Percentiles rank a stretch among this genome's conserved stretches.
Evolutionary conservation across 2,113 vertebrate species (phyloP).

Genomic region (Sinocyclocheilus anophthalmus): DNA sequence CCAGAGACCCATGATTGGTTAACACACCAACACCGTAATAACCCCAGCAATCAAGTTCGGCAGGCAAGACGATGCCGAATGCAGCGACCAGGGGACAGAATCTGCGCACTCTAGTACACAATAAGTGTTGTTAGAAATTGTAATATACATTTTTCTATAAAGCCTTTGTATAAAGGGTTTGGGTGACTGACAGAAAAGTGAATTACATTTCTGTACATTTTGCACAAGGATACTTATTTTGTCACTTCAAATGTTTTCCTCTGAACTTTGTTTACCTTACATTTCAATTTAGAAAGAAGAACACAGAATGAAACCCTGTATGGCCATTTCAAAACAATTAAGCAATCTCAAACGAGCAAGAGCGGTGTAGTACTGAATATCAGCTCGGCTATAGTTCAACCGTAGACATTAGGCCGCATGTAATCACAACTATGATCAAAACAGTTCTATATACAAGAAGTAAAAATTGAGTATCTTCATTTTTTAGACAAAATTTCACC

Average conservation of each 20-base stretch:
- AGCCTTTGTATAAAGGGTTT: not conserved
- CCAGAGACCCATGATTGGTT: too few relatives aligned
- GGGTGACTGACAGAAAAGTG: not conserved
- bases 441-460: not conserved
- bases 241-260: not conserved
- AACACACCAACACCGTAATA: too few relatives aligned
- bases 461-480: not conserved
- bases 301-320: not conserved
- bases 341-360: not conserved
- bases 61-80: too few relatives aligned
- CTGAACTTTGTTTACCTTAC: not conserved
- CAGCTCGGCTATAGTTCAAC: not conserved
- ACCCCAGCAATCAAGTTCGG: too few relatives aligned
- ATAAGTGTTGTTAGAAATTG: slow-evolving; percentile 14
- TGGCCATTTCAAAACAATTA: not conserved
- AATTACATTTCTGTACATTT: slow-evolving; percentile 13
- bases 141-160: slow-evolving; percentile 1
- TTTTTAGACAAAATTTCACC: not conserved
- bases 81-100: too few relatives aligned
- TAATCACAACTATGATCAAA: not conserved
- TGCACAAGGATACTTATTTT: slow-evolving; percentile 9
- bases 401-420: too few relatives aligned
- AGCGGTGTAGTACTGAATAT: not conserved
- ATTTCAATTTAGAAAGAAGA: not conserved
- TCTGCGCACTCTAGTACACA: too few relatives aligned